These are phyloP conservation scores for Chlorops oryzae DNA, from an alignment of 1,140 invertebrate species.

Conservation along the genomic window DNA sequence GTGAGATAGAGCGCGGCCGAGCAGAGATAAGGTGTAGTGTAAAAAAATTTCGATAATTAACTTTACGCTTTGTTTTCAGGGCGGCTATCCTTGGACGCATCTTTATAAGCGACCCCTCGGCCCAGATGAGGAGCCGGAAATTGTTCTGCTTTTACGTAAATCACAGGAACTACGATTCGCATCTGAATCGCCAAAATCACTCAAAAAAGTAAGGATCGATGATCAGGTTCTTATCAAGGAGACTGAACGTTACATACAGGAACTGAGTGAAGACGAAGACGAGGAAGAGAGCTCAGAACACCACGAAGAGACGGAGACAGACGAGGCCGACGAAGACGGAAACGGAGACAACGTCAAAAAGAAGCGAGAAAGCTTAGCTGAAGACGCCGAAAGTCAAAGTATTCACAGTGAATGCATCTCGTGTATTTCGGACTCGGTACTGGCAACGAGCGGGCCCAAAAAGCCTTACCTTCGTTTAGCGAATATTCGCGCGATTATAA, in stretches of 20 bases:
- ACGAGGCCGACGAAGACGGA: conserved; percentile 28
- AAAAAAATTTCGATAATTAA: not conserved
- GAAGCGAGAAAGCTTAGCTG: conserved; percentile 26
- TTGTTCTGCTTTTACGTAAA: conserved; percentile 41
- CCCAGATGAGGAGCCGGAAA: conserved; percentile 49
- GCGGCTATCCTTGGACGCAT: conserved; percentile 67
- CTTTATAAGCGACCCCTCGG: conserved; percentile 53
- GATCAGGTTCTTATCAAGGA: conserved; percentile 43
- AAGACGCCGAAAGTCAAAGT: conserved; percentile 27
- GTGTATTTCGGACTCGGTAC: conserved; percentile 42
- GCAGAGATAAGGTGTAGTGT: too few relatives aligned
- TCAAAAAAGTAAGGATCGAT: conserved; percentile 44
- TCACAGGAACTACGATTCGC: conserved; percentile 43
- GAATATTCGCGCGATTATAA: conserved; percentile 29
- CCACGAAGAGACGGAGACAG: conserved; percentile 17
- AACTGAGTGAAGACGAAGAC: conserved; percentile 39
- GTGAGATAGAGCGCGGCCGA: too few relatives aligned
- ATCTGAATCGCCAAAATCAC: conserved; percentile 43
- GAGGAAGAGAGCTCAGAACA: conserved; percentile 8
- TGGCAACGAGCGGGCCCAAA: conserved; percentile 26
- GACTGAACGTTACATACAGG: conserved; percentile 44
- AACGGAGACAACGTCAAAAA: conserved; percentile 25
- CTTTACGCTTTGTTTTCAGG: conserved; percentile 31
- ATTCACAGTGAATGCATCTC: conserved; percentile 39
- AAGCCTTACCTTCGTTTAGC: conserved; percentile 14